Conservation (phyloP, 2,797 vertebrate species). For the Argya squamiceps region DNA sequence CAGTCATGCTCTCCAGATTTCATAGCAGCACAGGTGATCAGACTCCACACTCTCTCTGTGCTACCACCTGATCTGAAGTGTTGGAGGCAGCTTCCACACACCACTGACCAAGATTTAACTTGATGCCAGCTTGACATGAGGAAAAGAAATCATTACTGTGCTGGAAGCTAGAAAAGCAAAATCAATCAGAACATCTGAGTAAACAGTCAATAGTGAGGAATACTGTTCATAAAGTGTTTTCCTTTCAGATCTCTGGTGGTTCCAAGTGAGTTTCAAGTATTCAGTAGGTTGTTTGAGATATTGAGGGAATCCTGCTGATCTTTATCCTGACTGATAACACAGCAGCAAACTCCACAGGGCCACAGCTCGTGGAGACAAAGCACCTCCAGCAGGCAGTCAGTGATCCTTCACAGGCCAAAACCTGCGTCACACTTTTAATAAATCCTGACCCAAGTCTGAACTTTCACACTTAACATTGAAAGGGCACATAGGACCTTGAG, state of each 20-base stretch:
- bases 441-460: neutral
- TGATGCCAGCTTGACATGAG: neutral
- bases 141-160: neutral
- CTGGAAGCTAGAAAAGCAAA: neutral
- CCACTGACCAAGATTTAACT: neutral
- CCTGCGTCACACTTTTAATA: neutral
- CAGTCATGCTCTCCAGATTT: neutral
- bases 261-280: neutral
- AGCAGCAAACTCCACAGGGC: neutral
- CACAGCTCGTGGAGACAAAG: neutral
- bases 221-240: neutral
- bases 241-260: neutral
- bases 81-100: neutral
- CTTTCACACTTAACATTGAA: accelerated
- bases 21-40: neutral
- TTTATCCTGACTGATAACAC: neutral
- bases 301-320: neutral
- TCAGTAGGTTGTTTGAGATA: neutral
- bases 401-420: neutral
- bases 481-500: neutral
- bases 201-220: neutral
- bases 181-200: neutral
- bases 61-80: neutral
- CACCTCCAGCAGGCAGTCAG: neutral
- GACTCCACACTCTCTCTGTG: neutral